Percentiles rank a stretch among this genome's conserved stretches.
These are phyloP conservation scores for Mythimna loreyi DNA, from an alignment of 2,888 invertebrate species.

Conservation along the genomic window DNA sequence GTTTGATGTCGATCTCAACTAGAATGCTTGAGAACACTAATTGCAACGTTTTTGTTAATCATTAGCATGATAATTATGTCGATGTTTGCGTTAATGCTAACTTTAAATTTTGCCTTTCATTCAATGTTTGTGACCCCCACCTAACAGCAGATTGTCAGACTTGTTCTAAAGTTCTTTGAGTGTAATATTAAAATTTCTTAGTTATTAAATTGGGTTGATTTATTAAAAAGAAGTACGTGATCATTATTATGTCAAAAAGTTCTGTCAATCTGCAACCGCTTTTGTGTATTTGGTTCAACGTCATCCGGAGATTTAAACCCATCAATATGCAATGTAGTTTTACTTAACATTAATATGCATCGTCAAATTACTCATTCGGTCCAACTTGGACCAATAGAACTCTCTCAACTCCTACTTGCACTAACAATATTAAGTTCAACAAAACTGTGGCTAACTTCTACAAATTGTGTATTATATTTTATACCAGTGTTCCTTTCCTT, in stretches of 20 bases:
- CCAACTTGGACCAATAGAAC: slow-evolving; percentile 40
- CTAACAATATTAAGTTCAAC: slow-evolving; percentile 40
- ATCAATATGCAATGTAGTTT: slow-evolving; percentile 42
- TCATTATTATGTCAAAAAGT: slow-evolving; percentile 10
- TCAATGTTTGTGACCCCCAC: slow-evolving; percentile 56
- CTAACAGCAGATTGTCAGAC: slow-evolving; percentile 56
- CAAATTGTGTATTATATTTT: slow-evolving; percentile 36
- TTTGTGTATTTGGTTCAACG: slow-evolving; percentile 60
- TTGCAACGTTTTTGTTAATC: slow-evolving; percentile 65
- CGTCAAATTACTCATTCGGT: slow-evolving; percentile 21
- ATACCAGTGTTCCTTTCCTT: slow-evolving; percentile 19
- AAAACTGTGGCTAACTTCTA: slow-evolving; percentile 32
- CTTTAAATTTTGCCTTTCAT: slow-evolving; percentile 59
- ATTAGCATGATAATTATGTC: slow-evolving; percentile 73
- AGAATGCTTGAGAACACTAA: slow-evolving; percentile 67
- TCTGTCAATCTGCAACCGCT: slow-evolving; percentile 61
- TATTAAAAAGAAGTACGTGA: too few species aligned
- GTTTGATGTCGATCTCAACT: slow-evolving; percentile 58
- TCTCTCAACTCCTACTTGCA: slow-evolving; percentile 23
- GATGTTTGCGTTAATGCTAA: slow-evolving; percentile 68
- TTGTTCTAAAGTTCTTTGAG: slow-evolving; percentile 2
- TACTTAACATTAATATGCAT: slow-evolving; percentile 39
- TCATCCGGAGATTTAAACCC: slow-evolving; percentile 63
- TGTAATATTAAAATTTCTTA: neutral
- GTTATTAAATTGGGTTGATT: neutral